Percentiles rank a stretch among this genome's conserved stretches.
These are phyloP conservation scores for Apis laboriosa DNA, from an alignment of 1,140 invertebrate genomes.

Conservation along the genomic window DNA sequence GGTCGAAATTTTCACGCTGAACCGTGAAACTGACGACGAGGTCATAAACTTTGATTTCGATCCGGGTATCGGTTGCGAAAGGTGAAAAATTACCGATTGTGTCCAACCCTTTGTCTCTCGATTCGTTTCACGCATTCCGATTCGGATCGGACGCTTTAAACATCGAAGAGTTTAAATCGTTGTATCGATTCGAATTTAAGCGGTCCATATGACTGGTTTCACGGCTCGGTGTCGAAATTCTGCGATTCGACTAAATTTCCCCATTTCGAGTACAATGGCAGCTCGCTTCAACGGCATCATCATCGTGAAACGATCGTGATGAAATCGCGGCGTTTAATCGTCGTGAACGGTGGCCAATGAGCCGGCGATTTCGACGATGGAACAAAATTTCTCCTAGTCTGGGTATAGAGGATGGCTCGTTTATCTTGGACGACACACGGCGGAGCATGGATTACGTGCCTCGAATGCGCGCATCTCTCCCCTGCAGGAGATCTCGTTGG, in stretches of 20 bases:
- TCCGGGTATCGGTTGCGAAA: not conserved
- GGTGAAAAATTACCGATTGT: conserved; percentile 18
- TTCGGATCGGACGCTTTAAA: not conserved
- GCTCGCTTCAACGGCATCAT: not conserved
- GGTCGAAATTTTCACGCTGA: conserved; percentile 4
- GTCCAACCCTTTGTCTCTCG: not conserved
- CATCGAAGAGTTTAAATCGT: not conserved
- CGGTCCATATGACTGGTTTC: not conserved
- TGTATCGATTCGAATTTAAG: not conserved
- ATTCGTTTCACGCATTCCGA: not conserved
- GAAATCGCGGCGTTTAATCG: not conserved
- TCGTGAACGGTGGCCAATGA: conserved; percentile 12
- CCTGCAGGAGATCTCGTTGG: not conserved
- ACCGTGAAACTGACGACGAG: not conserved
- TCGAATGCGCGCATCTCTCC: conserved; percentile 19
- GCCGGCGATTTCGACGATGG: conserved; percentile 15
- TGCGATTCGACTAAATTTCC: not conserved
- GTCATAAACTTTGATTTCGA: conserved; percentile 28
- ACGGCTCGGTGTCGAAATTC: not conserved
- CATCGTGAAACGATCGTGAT: not conserved
- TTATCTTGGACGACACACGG: conserved; percentile 40
- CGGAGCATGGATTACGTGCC: conserved; percentile 50
- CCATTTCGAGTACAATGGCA: not conserved
- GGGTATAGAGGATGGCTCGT: conserved; percentile 27
- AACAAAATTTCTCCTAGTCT: conserved; percentile 33